These are phyloP conservation scores for Polydrusus cervinus DNA, from an alignment of 2,888 invertebrate genomes.

Conservation along the genomic window DNA sequence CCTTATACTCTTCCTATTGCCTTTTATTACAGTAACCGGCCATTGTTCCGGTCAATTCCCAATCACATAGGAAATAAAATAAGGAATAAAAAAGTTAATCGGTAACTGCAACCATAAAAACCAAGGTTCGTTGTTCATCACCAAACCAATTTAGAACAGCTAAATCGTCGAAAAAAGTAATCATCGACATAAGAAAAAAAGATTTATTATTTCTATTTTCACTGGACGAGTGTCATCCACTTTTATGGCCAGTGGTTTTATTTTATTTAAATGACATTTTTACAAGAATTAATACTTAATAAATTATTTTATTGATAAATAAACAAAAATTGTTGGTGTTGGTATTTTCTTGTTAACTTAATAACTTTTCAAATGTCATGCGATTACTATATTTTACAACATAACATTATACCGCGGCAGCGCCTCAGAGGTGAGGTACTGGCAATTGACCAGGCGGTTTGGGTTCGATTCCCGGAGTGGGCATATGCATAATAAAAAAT, in stretches of 20 bases:
- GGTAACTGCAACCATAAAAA: slow-evolving; percentile 18
- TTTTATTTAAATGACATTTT: no score
- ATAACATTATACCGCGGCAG: no score
- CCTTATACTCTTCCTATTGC: neutral
- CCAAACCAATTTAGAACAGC: slow-evolving; percentile 14
- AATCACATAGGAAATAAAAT: slow-evolving; percentile 15
- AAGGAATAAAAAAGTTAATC: slow-evolving; percentile 14
- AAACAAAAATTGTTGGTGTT: no score
- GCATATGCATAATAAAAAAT: no score
- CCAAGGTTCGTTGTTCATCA: slow-evolving; percentile 19
- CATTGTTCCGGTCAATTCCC: slow-evolving; percentile 10
- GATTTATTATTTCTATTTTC: slow-evolving; percentile 25
- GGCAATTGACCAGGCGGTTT: no score
- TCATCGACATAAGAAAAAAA: slow-evolving; percentile 12
- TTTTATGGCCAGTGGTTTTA: neutral
- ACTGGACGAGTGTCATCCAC: slow-evolving; percentile 20
- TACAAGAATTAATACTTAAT: no score
- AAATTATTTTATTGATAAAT: no score
- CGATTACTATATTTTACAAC: no score
- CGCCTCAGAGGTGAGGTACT: no score
- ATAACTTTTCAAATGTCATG: no score
- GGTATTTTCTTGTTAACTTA: no score
- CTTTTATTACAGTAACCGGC: slow-evolving; percentile 1
- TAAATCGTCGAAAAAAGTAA: slow-evolving; percentile 29
- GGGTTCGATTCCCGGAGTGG: no score